phyloP scores from a whole-genome alignment of 2,113 vertebrate species.

The Todiramphus saurophagus region DNA sequence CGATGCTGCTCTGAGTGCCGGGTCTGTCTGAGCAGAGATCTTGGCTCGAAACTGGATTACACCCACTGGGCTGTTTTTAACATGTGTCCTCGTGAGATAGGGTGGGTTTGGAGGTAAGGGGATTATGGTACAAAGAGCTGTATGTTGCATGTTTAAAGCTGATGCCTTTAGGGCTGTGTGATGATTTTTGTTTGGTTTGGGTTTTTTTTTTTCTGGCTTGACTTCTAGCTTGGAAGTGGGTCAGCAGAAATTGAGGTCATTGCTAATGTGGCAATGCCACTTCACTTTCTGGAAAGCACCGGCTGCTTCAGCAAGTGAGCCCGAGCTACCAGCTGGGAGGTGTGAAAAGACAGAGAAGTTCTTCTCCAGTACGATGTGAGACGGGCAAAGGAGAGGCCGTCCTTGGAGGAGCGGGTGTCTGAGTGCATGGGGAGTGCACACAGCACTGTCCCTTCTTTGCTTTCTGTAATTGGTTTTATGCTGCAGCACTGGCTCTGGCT shows the following conservation, averaged over 20 bases:
- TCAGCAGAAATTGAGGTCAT: neutral
- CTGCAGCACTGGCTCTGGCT: neutral
- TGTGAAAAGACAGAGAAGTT: neutral
- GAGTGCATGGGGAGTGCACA: fast-evolving
- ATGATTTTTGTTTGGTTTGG: neutral
- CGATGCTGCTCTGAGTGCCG: fast-evolving
- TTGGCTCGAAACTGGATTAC: neutral
- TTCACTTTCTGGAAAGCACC: neutral
- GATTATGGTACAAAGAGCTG: neutral
- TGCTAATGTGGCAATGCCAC: neutral
- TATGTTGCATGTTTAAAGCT: fast-evolving
- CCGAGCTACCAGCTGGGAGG: neutral
- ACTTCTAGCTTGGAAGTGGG: neutral
- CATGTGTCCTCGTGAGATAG: neutral
- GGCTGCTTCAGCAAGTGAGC: neutral
- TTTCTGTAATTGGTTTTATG: neutral
- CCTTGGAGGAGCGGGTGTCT: neutral
- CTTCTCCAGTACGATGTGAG: neutral
- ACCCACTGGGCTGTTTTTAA: neutral
- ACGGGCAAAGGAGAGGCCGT: neutral
- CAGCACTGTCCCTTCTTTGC: fast-evolving
- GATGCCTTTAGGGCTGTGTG: neutral
- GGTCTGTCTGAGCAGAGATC: neutral
- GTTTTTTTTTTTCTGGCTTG: neutral
- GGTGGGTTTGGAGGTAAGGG: neutral